A percentile compares a stretch with the other conserved stretches of the same genome.
phyloP scores from a whole-genome alignment of 37 sponge, comb jelly and placozoan genomes.

The Hormiphora californensis region DNA sequence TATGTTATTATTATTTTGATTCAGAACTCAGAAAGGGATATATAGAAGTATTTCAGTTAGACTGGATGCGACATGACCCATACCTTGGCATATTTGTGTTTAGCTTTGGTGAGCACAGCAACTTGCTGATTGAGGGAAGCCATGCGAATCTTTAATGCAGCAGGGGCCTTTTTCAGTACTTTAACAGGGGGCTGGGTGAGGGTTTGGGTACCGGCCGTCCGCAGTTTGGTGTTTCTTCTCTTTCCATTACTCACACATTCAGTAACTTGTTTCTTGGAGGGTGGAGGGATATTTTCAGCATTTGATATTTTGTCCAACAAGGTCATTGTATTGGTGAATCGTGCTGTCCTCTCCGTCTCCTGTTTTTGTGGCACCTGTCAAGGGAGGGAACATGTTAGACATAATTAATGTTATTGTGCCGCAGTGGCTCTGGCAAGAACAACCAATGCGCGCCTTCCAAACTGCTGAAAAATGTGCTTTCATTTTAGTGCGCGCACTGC shows the following conservation, averaged over 20 bases:
- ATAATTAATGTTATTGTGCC: too few relatives aligned
- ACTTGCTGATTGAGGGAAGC: slow-evolving; percentile 26
- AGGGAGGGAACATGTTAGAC: too few relatives aligned
- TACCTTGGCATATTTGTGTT: slow-evolving; percentile 11
- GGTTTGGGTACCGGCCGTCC: not conserved
- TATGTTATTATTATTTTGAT: not conserved
- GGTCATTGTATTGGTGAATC: not conserved
- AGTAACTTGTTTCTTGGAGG: not conserved
- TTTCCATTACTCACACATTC: not conserved
- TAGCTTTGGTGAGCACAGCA: slow-evolving; percentile 17
- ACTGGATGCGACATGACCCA: not conserved
- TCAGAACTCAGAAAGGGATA: not conserved
- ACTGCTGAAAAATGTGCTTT: too few relatives aligned
- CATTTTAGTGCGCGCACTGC: too few relatives aligned
- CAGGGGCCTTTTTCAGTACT: slow-evolving; percentile 3
- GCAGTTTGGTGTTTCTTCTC: not conserved
- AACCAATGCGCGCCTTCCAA: too few relatives aligned
- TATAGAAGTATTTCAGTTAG: too few relatives aligned
- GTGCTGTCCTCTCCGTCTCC: not conserved
- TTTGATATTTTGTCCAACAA: not conserved
- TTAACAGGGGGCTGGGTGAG: slow-evolving; percentile 7
- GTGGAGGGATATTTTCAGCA: not conserved
- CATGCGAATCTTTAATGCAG: slow-evolving; percentile 1
- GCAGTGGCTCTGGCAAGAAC: too few relatives aligned
- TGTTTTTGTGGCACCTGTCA: too few relatives aligned